Conservation (phyloP, 2,797 vertebrate genomes). For the Rachycentron canadum region DNA sequence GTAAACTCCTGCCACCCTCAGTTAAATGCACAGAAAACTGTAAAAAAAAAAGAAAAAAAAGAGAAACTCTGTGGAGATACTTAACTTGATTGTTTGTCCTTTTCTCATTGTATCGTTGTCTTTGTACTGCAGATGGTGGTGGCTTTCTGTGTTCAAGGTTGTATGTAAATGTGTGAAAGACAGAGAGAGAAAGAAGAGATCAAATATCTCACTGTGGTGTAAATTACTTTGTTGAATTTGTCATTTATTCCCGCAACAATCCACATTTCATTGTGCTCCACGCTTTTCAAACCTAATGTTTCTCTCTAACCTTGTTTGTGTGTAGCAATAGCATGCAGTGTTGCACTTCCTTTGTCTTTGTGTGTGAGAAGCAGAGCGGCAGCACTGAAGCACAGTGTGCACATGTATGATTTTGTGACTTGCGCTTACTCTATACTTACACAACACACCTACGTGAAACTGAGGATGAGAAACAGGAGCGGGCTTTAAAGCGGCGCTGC, state of each 20-base stretch:
- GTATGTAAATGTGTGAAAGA: not conserved
- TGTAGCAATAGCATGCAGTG: conserved; percentile 40
- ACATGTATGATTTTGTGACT: conserved; percentile 18
- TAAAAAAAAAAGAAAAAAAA: not conserved
- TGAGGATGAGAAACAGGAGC: conserved; percentile 3
- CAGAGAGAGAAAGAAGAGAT: conserved; percentile 13
- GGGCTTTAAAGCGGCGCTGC: conserved; percentile 39
- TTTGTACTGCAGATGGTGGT: conserved; percentile 30
- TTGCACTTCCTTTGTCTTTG: conserved; percentile 34
- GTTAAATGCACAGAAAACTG: conserved; percentile 17
- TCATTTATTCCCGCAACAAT: conserved; percentile 21
- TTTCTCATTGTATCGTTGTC: conserved; percentile 33
- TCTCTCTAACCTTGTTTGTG: conserved; percentile 18
- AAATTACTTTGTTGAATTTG: conserved; percentile 39
- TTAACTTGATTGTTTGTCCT: conserved; percentile 21
- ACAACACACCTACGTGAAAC: conserved; percentile 30
- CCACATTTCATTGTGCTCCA: conserved; percentile 13
- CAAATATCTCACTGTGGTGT: conserved; percentile 44
- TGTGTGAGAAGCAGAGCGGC: conserved; percentile 13
- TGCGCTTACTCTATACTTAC: conserved; percentile 5
- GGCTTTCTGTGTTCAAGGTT: conserved; percentile 38
- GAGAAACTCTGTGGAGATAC: conserved; percentile 13
- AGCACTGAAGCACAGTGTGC: conserved; percentile 22
- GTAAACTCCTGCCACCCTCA: conserved; percentile 22
- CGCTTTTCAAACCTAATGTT: conserved; percentile 3